Percentiles rank a stretch among this genome's conserved stretches.
These are phyloP conservation scores for Passer domesticus DNA, from an alignment of 2,113 vertebrate genomes.

Conservation along the genomic window DNA sequence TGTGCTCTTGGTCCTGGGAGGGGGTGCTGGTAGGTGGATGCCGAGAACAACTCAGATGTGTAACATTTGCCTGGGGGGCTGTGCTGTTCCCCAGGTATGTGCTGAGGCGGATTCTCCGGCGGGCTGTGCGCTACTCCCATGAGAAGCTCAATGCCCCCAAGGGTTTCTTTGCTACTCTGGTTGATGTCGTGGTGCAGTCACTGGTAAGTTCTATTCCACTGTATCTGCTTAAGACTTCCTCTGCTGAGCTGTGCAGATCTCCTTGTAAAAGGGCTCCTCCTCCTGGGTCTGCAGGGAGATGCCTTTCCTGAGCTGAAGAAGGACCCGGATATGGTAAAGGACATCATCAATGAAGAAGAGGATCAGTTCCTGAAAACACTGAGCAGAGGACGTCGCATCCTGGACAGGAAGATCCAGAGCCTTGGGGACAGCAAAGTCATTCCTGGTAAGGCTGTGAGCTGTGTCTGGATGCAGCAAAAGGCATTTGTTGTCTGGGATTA, in stretches of 20 bases:
- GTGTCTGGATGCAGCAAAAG: background rate
- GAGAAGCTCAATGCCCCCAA: constrained; percentile 92
- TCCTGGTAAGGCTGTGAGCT: constrained; percentile 79
- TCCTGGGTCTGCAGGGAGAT: constrained; percentile 78
- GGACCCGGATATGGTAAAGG: constrained; percentile 97
- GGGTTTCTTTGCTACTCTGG: constrained; percentile 93
- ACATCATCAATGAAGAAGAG: constrained; percentile 96
- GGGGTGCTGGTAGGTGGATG: background rate
- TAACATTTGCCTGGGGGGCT: fast-evolving
- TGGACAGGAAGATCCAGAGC: constrained; percentile 95
- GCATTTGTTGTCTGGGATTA: background rate
- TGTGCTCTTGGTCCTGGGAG: background rate
- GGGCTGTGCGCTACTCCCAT: constrained; percentile 92
- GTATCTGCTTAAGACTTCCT: background rate
- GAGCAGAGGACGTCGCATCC: constrained; percentile 93
- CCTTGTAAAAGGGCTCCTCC: background rate
- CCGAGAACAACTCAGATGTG: background rate
- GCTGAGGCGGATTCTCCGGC: constrained; percentile 92
- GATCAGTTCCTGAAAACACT: constrained; percentile 95
- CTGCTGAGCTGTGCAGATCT: background rate
- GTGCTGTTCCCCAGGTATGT: constrained; percentile 82
- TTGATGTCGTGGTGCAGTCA: constrained; percentile 92
- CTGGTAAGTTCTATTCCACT: constrained; percentile 76
- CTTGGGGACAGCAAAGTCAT: constrained; percentile 86
- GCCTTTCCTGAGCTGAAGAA: constrained; percentile 96